Conservation (phyloP, 2,797 vertebrate genomes). For the Haliaeetus albicilla region DNA sequence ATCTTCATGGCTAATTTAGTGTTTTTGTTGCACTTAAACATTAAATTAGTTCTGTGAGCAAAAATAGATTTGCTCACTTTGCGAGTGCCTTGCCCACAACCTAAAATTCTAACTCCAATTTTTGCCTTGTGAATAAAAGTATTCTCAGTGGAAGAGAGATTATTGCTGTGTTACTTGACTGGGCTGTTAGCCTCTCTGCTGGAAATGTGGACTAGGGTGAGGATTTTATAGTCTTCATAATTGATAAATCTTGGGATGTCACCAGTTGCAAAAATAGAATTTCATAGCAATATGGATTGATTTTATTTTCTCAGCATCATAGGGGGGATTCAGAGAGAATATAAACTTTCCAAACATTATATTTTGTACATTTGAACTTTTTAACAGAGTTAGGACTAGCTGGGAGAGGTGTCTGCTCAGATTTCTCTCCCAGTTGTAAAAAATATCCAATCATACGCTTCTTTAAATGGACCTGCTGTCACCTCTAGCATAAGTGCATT, state of each 20-base stretch:
- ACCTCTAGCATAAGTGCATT: neutral
- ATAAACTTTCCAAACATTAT: constrained; percentile 12
- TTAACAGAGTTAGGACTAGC: constrained; percentile 13
- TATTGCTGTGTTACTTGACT: constrained; percentile 51
- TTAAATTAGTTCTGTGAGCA: constrained; percentile 69
- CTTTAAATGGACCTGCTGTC: constrained; percentile 17
- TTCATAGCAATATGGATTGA: constrained; percentile 67
- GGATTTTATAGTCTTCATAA: neutral
- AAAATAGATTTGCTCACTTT: constrained; percentile 65
- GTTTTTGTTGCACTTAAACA: constrained; percentile 69
- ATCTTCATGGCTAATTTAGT: constrained; percentile 68
- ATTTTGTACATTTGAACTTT: constrained; percentile 51
- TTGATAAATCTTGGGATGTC: neutral
- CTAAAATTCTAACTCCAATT: constrained; percentile 68
- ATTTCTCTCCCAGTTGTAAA: constrained; percentile 26
- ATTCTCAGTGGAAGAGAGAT: constrained; percentile 60
- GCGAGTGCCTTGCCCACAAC: constrained; percentile 75
- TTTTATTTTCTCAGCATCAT: constrained; percentile 58
- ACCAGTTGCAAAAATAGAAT: constrained; percentile 58
- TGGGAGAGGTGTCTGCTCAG: neutral
- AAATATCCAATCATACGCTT: neutral
- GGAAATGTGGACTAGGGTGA: constrained; percentile 15
- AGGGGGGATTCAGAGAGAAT: constrained; percentile 25
- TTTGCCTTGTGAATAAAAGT: constrained; percentile 73
- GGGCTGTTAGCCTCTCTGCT: constrained; percentile 40